Base-by-base conservation (phyloP, 2,888 invertebrate genomes). In the Drosophila fulvimacula region DNA sequence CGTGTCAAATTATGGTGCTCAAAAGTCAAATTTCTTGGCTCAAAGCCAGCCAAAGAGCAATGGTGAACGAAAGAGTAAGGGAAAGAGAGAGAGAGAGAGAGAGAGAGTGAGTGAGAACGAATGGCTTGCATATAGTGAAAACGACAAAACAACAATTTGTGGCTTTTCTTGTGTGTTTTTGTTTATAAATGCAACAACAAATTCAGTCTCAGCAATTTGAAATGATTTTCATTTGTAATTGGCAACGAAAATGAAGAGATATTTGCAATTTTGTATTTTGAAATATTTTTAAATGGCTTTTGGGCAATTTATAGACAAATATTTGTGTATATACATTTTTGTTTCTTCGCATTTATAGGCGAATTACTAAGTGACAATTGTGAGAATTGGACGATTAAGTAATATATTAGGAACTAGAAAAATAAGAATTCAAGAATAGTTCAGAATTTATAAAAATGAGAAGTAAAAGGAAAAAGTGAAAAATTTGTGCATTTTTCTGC, bases 1-100 rank as follows among this genome's bases (percentile, higher is more conserved):
- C 65, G 88, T 85, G 83, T 83, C 83, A 83, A 85, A 83, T 83
- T 88, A 88, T 83, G 72, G 81, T 74, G 78, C 81, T 72, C 72
- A 73, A 56, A 81, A 84, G 82, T 87, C 81, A 78, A 81, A 87
- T 82, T 68, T 78, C 34, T 70, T 82, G 82, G 82, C 79, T 7
- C 1, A 3, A 27, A 24, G 81, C 81, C 81, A 77, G 41, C 27
- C 39, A 19, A 30, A 19, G 30, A 27, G 17, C 11, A 17, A 15
- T 44, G 30, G 30, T 41, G 34, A 38, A 21, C 3, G 19, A 49
- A 19, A 49, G 19, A 17, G 30, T 6, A 6, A 19, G n/a, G 36
- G 19, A 13, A 11, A 39, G 15, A 21, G 10, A 13, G 36, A 13
- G 5, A 42, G 52, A 13, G n/a, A 21, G 7, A 17, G 19, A 41